phyloP scores from a whole-genome alignment of 2,113 vertebrate genomes.

The Hiodon alosoides region DNA sequence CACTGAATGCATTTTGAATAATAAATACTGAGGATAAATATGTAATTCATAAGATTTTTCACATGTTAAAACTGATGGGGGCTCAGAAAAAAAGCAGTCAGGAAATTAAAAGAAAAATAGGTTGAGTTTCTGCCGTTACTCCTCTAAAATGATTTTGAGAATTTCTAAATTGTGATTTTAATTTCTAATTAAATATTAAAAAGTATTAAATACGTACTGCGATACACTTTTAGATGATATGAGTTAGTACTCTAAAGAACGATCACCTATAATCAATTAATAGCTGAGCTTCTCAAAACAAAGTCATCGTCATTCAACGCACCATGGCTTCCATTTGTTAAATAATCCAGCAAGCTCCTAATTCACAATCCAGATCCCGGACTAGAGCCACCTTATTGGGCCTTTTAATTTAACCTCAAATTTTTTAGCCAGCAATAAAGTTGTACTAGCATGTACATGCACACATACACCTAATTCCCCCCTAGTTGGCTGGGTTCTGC shows the following conservation, averaged over 20 bases:
- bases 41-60: not conserved
- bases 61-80: not conserved
- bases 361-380: slow-evolving; percentile 2
- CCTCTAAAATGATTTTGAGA: too few species aligned
- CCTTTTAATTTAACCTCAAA: not conserved
- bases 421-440: not conserved
- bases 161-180: too few species aligned
- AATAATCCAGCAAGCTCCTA: not conserved
- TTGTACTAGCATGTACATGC: not conserved
- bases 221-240: not conserved
- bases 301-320: not conserved
- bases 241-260: not conserved
- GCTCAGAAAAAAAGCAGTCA: not conserved
- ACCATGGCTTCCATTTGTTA: too few species aligned
- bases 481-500: too few species aligned
- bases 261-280: not conserved
- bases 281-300: not conserved
- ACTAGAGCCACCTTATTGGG: not conserved
- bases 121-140: too few species aligned
- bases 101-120: not conserved
- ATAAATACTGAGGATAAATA: slow-evolving; percentile 8
- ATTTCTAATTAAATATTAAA: too few species aligned
- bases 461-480: not conserved
- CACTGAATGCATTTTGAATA: slow-evolving; percentile 41
- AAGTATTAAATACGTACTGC: not conserved